Evolutionary conservation across 2,797 vertebrate genomes (phyloP), one percentile per base, ranked within the genome.

Genomic region (Rhadinocentrus ornatus): DNA sequence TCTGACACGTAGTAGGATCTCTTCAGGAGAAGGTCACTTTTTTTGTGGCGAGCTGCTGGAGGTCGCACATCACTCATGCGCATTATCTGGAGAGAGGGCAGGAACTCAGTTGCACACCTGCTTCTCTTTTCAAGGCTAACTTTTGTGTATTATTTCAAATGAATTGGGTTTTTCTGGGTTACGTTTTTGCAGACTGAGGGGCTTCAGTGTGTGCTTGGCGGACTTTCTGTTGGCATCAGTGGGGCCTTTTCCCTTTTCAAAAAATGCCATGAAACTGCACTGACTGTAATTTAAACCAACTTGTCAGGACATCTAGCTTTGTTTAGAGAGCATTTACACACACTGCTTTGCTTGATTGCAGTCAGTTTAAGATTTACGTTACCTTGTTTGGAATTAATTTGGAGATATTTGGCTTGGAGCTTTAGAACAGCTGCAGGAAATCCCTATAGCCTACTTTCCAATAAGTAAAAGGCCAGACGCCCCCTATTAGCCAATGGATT

Each of bases 1-100:
- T 62, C 81, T 87, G 90, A 91, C 92, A 85, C 68, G 64, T 79
- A 84, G 82, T 78, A 76, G 76, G 83, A 85, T 89, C 84, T 86
- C 84, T 85, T 81, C 57, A 75, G 78, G 66, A 87, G 80, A 86
- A 77, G 91, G 90, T 92, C 89, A 84, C 75, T 82, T 71, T 80
- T 83, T 89, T 81, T 75, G 72, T 77, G 69, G 20, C 55, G 71
- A 83, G 81, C 83, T 77, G 84, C 85, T 80, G 75, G 84, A 87
- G 88, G 89, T 91, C 75, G 56, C 61, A 59, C 86, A 90, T 91
- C 88, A 78, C 74, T 91, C 88, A 91, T 88, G 85, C 86, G 86
- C 89, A 88, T 91, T 87, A 88, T 90, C 88, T 77, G 73, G 69
- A 9, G 55, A 84, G 84, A 82, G 80, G 80, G 70, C 81, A 82